A percentile compares a stretch with the other conserved stretches of the same genome.
Evolutionary conservation across 2,888 invertebrate species (phyloP).

Genomic region (Chrysolina haemoptera): DNA sequence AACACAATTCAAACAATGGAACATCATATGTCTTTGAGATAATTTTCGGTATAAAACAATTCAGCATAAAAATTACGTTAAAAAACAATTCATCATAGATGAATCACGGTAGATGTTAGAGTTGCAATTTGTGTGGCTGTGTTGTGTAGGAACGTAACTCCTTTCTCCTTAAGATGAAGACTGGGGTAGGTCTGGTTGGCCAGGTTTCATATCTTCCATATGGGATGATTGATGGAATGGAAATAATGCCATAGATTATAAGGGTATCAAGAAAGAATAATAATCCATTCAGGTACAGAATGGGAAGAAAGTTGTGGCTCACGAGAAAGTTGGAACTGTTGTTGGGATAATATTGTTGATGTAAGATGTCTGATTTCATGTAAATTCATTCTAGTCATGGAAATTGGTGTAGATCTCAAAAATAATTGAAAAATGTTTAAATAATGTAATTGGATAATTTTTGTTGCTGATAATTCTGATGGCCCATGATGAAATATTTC

Average conservation of each 20-base stretch:
- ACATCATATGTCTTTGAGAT: no score
- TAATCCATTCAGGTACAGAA: neutral
- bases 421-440: constrained; percentile 2
- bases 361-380: no score
- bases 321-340: no score
- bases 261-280: neutral
- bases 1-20: no score
- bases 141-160: neutral
- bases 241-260: constrained; percentile 1
- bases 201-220: neutral
- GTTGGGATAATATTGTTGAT: no score
- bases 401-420: neutral
- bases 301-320: no score
- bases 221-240: neutral
- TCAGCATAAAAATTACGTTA: no score
- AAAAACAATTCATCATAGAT: no score
- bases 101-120: no score
- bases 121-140: no score
- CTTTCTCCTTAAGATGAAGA: neutral
- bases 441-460: neutral
- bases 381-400: neutral
- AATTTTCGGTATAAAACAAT: no score
- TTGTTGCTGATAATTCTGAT: neutral
- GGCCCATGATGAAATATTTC: neutral
- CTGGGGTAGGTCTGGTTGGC: neutral